Evolutionary conservation across 2,113 vertebrate genomes (phyloP).

Genomic region (Prinia subflava): DNA sequence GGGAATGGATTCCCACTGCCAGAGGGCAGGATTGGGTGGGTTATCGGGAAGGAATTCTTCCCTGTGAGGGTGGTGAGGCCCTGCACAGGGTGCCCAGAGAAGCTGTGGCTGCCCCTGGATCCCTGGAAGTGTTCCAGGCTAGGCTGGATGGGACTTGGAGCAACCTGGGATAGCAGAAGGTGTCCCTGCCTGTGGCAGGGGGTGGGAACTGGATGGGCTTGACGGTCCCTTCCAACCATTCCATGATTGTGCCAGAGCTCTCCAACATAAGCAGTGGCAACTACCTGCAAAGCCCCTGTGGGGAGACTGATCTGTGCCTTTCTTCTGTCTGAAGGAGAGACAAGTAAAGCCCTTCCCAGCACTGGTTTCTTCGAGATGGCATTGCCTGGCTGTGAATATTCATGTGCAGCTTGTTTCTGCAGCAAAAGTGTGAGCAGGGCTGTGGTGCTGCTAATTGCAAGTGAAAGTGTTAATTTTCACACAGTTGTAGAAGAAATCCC

Average conservation of each 20-base stretch:
- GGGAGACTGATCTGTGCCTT: background rate
- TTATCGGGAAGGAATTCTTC: rapidly evolving
- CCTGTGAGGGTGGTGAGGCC: rapidly evolving
- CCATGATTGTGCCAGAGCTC: background rate
- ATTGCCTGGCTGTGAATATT: slow-evolving; percentile 29
- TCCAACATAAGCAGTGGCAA: background rate
- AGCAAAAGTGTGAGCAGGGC: background rate
- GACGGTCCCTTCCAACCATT: background rate
- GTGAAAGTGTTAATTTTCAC: slow-evolving; percentile 54
- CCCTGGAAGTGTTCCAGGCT: background rate
- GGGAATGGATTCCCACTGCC: background rate
- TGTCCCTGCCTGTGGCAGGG: background rate
- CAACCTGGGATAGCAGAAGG: rapidly evolving
- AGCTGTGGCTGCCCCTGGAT: background rate
- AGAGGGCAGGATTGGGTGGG: background rate
- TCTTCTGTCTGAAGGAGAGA: background rate
- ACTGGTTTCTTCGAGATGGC: background rate
- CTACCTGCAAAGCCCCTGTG: background rate
- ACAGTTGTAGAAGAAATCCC: background rate
- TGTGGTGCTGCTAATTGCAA: background rate
- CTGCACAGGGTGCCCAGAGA: background rate
- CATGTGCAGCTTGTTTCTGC: background rate
- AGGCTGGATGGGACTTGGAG: background rate
- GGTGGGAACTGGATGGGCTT: rapidly evolving
- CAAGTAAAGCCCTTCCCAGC: background rate